Conservation (phyloP, 2,113 vertebrate genomes). For the Phyllopteryx taeniolatus region DNA sequence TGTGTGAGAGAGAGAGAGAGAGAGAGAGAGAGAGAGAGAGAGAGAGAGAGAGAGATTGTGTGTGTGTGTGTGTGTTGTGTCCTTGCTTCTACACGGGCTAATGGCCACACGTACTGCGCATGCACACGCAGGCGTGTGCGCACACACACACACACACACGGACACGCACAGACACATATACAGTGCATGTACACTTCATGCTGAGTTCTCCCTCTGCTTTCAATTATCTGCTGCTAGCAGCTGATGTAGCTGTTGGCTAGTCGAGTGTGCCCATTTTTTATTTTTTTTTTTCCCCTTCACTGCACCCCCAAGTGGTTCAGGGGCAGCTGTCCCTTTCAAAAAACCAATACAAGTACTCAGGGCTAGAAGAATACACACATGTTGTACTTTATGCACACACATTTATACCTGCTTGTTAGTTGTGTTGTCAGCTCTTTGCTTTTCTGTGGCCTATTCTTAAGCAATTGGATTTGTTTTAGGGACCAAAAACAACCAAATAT, state of each 20-base stretch:
- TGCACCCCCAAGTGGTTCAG: slow-evolving; percentile 21
- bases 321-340: slow-evolving; percentile 28
- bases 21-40: neutral
- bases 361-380: slow-evolving; percentile 4
- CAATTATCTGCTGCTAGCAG: slow-evolving; percentile 44
- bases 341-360: neutral
- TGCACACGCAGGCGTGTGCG: neutral
- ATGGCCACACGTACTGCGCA: neutral
- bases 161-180: neutral
- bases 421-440: neutral
- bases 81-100: neutral
- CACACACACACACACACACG: neutral
- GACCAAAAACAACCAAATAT: slow-evolving; percentile 1
- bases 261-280: slow-evolving; percentile 15
- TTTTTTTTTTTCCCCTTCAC: slow-evolving; percentile 4
- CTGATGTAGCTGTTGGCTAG: slow-evolving; percentile 41
- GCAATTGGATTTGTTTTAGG: neutral
- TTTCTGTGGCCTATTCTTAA: neutral
- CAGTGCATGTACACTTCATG: neutral
- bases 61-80: neutral
- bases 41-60: neutral
- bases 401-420: slow-evolving; percentile 1
- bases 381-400: neutral
- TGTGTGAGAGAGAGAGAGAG: neutral
- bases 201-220: slow-evolving; percentile 38